Evolutionary conservation across 2,888 invertebrate species (phyloP).

Genomic region (Lasioglossum morio): DNA sequence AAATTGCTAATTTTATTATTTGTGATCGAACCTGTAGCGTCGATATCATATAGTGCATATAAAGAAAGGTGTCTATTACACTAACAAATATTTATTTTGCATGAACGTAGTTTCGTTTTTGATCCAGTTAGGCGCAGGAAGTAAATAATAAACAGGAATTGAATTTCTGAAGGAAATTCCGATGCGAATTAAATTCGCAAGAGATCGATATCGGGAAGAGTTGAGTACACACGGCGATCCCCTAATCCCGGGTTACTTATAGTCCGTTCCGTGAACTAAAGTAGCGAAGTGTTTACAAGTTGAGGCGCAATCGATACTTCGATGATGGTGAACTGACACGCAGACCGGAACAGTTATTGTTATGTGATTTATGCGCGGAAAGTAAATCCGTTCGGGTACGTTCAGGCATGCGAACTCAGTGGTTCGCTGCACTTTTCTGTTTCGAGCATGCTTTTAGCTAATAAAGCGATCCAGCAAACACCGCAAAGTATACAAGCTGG

Average conservation of each 20-base stretch:
- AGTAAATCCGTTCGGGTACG: conserved; percentile 32
- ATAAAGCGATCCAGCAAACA: conserved; percentile 20
- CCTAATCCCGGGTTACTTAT: background rate
- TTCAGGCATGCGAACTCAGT: conserved; percentile 25
- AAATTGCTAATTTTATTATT: too few relatives aligned
- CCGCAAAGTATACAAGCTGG: background rate
- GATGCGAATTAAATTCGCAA: background rate
- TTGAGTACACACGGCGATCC: background rate
- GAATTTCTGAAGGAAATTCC: background rate
- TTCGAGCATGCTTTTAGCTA: conserved; percentile 28
- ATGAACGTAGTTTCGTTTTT: too few relatives aligned
- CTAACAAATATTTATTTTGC: too few relatives aligned
- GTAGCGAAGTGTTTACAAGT: conserved; percentile 24
- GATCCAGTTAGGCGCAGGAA: background rate
- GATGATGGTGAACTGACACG: conserved; percentile 35
- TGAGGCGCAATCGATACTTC: conserved; percentile 27
- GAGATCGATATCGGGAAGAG: background rate
- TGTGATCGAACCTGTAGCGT: too few relatives aligned
- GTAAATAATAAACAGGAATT: background rate
- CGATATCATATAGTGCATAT: too few relatives aligned
- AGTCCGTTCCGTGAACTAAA: background rate
- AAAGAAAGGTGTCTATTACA: too few relatives aligned
- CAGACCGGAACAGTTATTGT: conserved; percentile 36
- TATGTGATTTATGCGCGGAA: conserved; percentile 43
- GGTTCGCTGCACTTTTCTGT: conserved; percentile 24